Evolutionary conservation across 2,888 invertebrate species (phyloP), one percentile per base, ranked within the genome.

Genomic region (Habroteleia sp.): DNA sequence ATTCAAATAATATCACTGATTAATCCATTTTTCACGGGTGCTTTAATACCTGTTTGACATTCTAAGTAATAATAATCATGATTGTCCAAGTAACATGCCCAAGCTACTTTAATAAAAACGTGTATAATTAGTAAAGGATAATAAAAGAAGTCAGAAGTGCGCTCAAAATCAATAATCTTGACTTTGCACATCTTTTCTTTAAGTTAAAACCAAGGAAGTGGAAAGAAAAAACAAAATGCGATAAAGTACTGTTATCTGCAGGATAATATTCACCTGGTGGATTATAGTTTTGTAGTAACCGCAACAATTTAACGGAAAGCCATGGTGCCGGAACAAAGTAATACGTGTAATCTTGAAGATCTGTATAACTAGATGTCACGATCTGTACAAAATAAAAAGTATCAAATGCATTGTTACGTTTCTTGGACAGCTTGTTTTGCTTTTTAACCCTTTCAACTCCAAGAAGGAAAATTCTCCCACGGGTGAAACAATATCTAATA

Each of bases 321-420:
- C 99, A 99, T 8, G 99, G 99, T n/a, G 99, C 99, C 80, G 99
- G 99, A 75, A 99, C 99, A 91, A 99, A 99, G 89, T 99, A 99
- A 89, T 99, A 99, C 1, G 99, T 99, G 89, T 99, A 99, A 90
- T 99, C 99, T 91, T 99, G 99, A 78, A 99, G 92, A 90, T 99
- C 99, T 80, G 98, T 99, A 87, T 99, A 99, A 85, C 98, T 98
- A 42, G 99, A 96, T 58, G 99, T 99, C 3, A 99, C 98, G 91
- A 99, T 99, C 93, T 95, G 88, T 71, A 73, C 54, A 56, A 27
- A 29, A 16, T 35, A 41, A 29, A 14, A 20, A 20, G 20, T n/a
- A n/a, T n/a, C n/a, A n/a, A n/a, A n/a, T n/a, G n/a, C n/a, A n/a
- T n/a, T n/a, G n/a, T n/a, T n/a, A n/a, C n/a, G n/a, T n/a, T n/a